Evolutionary conservation across 2,797 vertebrate genomes (phyloP).

Genomic region (Scleropages formosus): DNA sequence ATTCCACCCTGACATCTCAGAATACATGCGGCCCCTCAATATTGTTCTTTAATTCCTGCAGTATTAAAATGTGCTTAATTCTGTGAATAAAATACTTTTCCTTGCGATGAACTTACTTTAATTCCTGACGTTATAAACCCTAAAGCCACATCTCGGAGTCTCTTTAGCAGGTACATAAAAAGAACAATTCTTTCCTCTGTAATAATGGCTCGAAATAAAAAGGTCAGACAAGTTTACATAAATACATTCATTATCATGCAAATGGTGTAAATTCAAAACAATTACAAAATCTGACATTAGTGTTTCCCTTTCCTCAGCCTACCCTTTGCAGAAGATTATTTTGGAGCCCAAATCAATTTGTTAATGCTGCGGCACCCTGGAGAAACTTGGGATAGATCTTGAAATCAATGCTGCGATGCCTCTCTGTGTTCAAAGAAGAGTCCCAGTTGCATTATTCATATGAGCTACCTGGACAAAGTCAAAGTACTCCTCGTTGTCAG

Average conservation of each 20-base stretch:
- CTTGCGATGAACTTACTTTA: not conserved
- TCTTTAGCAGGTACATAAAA: not conserved
- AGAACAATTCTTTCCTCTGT: not conserved
- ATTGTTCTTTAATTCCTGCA: not conserved
- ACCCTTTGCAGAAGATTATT: constrained; percentile 10
- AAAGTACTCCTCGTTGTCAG: not conserved
- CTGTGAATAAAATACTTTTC: not conserved
- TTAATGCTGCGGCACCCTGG: not conserved
- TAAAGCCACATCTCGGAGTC: not conserved
- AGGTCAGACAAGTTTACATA: not conserved
- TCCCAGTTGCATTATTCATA: not conserved
- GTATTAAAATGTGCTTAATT: not conserved
- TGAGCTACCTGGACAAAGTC: not conserved
- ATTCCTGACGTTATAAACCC: not conserved
- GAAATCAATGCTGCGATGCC: not conserved
- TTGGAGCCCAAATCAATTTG: constrained; percentile 22
- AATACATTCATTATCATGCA: constrained; percentile 1
- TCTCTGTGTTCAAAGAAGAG: not conserved
- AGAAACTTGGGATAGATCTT: constrained; percentile 4
- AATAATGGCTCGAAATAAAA: not conserved
- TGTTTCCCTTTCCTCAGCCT: not conserved
- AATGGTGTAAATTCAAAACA: not conserved
- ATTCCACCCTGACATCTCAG: too few relatives aligned
- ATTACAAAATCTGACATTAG: not conserved
- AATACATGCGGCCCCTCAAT: not conserved